Base-by-base conservation (phyloP, 2,113 vertebrate species). In the Cyprinodon variegatus region DNA sequence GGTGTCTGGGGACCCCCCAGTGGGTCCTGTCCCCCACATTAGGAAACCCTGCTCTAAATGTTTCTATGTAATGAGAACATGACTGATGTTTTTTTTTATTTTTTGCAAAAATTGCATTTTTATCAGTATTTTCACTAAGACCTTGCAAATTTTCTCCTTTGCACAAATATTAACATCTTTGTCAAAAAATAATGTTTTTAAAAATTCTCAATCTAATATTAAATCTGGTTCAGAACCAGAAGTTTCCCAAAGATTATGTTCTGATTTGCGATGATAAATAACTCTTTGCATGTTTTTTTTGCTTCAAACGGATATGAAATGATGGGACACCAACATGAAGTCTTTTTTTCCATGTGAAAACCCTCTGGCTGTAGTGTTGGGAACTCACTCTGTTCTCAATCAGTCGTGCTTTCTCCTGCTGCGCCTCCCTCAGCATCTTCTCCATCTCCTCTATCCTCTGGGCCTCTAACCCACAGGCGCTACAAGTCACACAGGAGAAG, bases 381-480 rank as follows among this genome's bases (percentile, higher is more conserved):
- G 22, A 64, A 43, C 97, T 96, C 88, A 99, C 98, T 92, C 95
- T 91, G 13, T 95, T 97, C 84, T 99, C 96, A 81, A 98, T 93
- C 82, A 99, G 94, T 70, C 95, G 91, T 0, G 96, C 96, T 93
- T 98, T 97, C 92, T 99, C 97, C 0, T 95, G 95, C 0, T 97
- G 96, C 0, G 96, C 97, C 86, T 98, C 97, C 83, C 95, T 97
- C 84, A 99, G 76, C 97, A 98, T 95, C 94, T 96, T 97, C 91
- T 98, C 98, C 97, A 99, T 98, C 94, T 99, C 98, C 72, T 99
- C 97, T 0, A 98, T 95, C 92, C 96, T 96, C 62, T 96, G 94
- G 15, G 89, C 86, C 15, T 98, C 98, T 66, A 96, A 81, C 50
- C 96, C 96, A 0, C 96, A 96, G 67, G 94, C 92, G 41, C 97